Percentiles rank a stretch among this genome's conserved stretches.
Conservation (phyloP, 1,140 invertebrate species). For the Penaeus chinensis region DNA sequence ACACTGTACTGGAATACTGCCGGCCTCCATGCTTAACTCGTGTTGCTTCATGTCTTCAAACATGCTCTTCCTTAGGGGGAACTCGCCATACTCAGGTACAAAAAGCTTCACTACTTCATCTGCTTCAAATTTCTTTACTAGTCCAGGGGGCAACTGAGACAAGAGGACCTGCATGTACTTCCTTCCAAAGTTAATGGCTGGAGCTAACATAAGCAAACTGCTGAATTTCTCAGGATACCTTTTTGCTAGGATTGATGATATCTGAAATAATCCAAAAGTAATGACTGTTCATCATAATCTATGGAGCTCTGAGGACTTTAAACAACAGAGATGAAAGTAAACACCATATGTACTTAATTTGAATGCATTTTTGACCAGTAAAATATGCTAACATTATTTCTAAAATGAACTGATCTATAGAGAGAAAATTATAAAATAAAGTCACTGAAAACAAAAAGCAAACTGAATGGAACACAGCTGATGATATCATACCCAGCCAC, state of each 20-base stretch:
- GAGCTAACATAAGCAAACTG: slow-evolving; percentile 34
- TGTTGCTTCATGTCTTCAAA: slow-evolving; percentile 36
- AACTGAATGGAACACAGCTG: not conserved
- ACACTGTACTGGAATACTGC: not conserved
- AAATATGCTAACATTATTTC: too few relatives aligned
- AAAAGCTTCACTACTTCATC: slow-evolving; percentile 20
- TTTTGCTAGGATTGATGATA: slow-evolving; percentile 9
- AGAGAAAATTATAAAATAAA: too few relatives aligned
- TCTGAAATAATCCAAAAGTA: not conserved
- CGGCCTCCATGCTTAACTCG: not conserved
- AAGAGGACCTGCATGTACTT: slow-evolving; percentile 24
- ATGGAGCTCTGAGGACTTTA: too few relatives aligned
- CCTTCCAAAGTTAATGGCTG: slow-evolving; percentile 28
- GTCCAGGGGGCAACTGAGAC: not conserved
- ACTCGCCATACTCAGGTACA: slow-evolving; percentile 34
- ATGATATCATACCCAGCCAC: slow-evolving; percentile 10
- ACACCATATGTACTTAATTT: not conserved
- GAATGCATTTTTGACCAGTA: not conserved
- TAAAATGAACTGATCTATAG: too few relatives aligned
- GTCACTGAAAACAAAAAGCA: not conserved
- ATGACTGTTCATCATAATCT: not conserved
- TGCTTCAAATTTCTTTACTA: slow-evolving; percentile 27
- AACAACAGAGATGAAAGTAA: too few relatives aligned
- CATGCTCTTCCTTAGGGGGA: slow-evolving; percentile 12
- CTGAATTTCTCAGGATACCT: slow-evolving; percentile 29